Percentiles rank a stretch among this genome's conserved stretches.
Evolutionary conservation across 2,888 invertebrate species (phyloP).

Genomic region (Lagria hirta): DNA sequence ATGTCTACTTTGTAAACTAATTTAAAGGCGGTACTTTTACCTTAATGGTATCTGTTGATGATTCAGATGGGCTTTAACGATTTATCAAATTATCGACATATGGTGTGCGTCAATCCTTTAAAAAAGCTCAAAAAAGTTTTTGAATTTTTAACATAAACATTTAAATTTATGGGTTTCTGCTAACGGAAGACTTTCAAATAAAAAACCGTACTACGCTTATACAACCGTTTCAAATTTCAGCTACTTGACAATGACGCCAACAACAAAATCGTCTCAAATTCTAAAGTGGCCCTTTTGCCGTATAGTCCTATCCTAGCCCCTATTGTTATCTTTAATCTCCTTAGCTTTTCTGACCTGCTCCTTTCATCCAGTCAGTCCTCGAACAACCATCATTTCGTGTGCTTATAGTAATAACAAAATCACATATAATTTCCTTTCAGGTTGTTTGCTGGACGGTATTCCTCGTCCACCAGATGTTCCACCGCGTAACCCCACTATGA

Average conservation of each 20-base stretch:
- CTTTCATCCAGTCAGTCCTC: slow-evolving; percentile 8
- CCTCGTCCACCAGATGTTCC: slow-evolving; percentile 82
- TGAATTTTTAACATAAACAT: too few species aligned
- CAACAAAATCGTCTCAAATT: slow-evolving; percentile 27
- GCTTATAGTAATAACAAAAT: slow-evolving; percentile 7
- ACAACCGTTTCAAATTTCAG: slow-evolving; percentile 24
- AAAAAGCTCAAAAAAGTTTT: too few species aligned
- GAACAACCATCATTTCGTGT: slow-evolving; percentile 7
- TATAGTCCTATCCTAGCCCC: slow-evolving; percentile 13
- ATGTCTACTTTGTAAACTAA: too few species aligned
- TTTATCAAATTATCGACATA: too few species aligned
- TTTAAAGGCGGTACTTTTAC: too few species aligned
- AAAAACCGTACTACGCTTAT: too few species aligned
- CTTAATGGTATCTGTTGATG: too few species aligned
- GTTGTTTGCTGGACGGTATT: slow-evolving; percentile 83
- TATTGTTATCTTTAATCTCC: slow-evolving; percentile 35
- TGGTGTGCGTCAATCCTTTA: too few species aligned
- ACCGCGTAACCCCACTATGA: slow-evolving; percentile 89
- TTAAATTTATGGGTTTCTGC: too few species aligned
- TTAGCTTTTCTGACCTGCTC: slow-evolving; percentile 40
- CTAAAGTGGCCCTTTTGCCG: slow-evolving; percentile 24
- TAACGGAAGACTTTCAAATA: too few species aligned
- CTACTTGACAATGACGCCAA: slow-evolving; percentile 21
- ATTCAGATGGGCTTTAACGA: too few species aligned
- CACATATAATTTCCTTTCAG: slow-evolving; percentile 57